These are phyloP conservation scores for Mellilla xanthometata DNA, from an alignment of 2,888 invertebrate species.

Conservation along the genomic window DNA sequence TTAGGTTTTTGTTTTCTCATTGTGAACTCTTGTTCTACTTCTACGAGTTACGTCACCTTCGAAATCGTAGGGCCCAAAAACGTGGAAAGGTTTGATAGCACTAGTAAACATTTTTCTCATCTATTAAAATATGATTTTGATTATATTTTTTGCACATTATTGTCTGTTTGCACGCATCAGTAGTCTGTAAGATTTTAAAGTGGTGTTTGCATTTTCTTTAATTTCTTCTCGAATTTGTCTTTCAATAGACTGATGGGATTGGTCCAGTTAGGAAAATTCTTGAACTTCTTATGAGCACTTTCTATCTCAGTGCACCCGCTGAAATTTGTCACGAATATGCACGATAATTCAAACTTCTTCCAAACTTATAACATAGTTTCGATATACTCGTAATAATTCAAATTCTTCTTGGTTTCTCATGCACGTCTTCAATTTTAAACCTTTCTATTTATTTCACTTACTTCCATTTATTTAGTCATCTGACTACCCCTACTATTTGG, in stretches of 20 bases:
- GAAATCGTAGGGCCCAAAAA: slow-evolving; percentile 65
- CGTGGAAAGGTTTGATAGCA: slow-evolving; percentile 76
- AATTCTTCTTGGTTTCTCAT: slow-evolving; percentile 25
- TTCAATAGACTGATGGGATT: slow-evolving; percentile 50
- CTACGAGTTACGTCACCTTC: slow-evolving; percentile 74
- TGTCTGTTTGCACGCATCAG: slow-evolving; percentile 57
- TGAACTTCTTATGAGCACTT: slow-evolving; percentile 48
- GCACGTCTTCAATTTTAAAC: slow-evolving; percentile 43
- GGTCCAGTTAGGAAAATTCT: slow-evolving; percentile 44
- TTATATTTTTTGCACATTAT: slow-evolving; percentile 43
- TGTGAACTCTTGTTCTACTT: slow-evolving; percentile 73
- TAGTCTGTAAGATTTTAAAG: slow-evolving; percentile 61
- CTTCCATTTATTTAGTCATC: slow-evolving; percentile 33
- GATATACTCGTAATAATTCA: slow-evolving; percentile 10
- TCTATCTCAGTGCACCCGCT: slow-evolving; percentile 51
- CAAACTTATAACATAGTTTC: slow-evolving; percentile 17
- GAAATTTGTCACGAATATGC: slow-evolving; percentile 42
- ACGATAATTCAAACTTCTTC: slow-evolving; percentile 37
- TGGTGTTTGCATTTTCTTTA: slow-evolving; percentile 38
- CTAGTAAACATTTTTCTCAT: slow-evolving; percentile 50
- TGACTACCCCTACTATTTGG: slow-evolving; percentile 23
- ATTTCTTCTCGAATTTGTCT: slow-evolving; percentile 30
- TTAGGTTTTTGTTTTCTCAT: slow-evolving; percentile 63
- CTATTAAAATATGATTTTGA: slow-evolving; percentile 39
- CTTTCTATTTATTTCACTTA: slow-evolving; percentile 29